These are phyloP conservation scores for Drosophila yakuba DNA, from an alignment of 1,140 invertebrate genomes.

Conservation along the genomic window DNA sequence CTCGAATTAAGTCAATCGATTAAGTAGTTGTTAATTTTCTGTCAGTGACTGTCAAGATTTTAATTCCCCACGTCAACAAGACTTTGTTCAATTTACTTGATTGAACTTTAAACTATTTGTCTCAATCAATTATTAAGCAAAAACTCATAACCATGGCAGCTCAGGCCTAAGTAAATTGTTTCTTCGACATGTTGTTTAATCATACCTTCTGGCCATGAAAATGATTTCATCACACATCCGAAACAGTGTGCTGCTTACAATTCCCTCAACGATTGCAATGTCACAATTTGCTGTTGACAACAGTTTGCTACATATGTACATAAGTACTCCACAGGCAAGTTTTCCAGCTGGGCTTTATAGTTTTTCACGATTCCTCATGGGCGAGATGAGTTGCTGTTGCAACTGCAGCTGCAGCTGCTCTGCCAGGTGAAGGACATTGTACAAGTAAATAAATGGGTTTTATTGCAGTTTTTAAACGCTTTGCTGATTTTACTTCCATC, in stretches of 20 bases:
- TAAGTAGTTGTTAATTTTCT: too few relatives aligned
- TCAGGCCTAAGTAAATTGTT: neutral
- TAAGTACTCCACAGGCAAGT: slow-evolving; percentile 39
- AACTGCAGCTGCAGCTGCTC: slow-evolving; percentile 13
- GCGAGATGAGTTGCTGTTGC: slow-evolving; percentile 40
- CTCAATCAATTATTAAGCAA: neutral
- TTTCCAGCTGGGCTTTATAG: slow-evolving; percentile 39
- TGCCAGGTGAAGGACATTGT: slow-evolving; percentile 68
- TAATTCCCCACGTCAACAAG: neutral
- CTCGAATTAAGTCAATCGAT: too few relatives aligned
- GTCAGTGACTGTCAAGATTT: too few relatives aligned
- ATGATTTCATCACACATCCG: slow-evolving; percentile 30
- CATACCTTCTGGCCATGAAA: slow-evolving; percentile 2
- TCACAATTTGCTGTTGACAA: slow-evolving; percentile 52
- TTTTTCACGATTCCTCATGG: slow-evolving; percentile 43
- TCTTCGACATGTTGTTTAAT: neutral
- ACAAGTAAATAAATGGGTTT: slow-evolving; percentile 75
- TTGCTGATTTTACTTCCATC: slow-evolving; percentile 72
- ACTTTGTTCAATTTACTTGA: neutral
- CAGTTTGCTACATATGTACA: slow-evolving; percentile 41
- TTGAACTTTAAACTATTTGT: neutral
- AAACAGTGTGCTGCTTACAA: slow-evolving; percentile 10
- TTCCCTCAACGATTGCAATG: slow-evolving; percentile 43
- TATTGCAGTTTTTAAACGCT: slow-evolving; percentile 81
- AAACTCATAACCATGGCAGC: neutral